Conservation (phyloP, 2,888 invertebrate species). For the Pyrocoelia pectoralis region DNA sequence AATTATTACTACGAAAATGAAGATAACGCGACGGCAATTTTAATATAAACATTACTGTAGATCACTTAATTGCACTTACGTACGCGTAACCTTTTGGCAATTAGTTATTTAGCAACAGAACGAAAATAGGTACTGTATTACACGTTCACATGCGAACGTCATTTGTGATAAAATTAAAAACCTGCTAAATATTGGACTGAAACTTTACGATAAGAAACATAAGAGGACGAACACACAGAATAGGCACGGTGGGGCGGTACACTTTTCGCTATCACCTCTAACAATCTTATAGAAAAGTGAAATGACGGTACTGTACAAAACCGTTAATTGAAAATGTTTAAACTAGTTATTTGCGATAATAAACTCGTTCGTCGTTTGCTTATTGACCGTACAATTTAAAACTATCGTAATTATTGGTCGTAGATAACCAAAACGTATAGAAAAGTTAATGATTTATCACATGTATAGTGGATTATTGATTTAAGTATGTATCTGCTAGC, state of each 20-base stretch:
- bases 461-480: too few species aligned
- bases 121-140: constrained; percentile 27
- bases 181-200: constrained; percentile 27
- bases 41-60: constrained; percentile 16
- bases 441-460: too few species aligned
- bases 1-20: constrained; percentile 12
- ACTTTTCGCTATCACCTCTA: constrained; percentile 8
- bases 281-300: constrained; percentile 7
- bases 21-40: not conserved
- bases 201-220: constrained; percentile 27
- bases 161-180: constrained; percentile 34
- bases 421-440: not conserved
- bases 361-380: not conserved
- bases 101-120: constrained; percentile 28
- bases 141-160: constrained; percentile 25
- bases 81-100: constrained; percentile 26
- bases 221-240: constrained; percentile 23
- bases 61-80: constrained; percentile 21
- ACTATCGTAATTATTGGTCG: not conserved
- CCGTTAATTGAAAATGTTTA: not conserved
- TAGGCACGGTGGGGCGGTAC: constrained; percentile 15
- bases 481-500: too few species aligned
- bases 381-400: not conserved
- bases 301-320: not conserved
- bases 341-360: not conserved